Conservation (phyloP, 2,888 invertebrate genomes). For the Agrotis ipsilon region DNA sequence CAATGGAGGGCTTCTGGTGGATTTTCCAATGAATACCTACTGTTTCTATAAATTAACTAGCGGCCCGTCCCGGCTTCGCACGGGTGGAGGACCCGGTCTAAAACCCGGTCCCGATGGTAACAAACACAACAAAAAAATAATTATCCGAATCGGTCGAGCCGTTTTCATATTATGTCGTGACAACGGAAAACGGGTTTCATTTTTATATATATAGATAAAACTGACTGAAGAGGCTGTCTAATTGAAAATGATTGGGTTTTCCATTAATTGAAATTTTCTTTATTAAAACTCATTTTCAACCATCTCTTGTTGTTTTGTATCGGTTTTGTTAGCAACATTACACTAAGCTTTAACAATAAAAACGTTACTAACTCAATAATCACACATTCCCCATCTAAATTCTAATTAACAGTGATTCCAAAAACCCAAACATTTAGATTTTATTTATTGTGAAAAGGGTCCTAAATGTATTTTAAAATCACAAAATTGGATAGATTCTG, state of each 20-base stretch:
- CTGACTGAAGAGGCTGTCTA: conserved; percentile 10
- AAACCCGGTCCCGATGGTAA: no score
- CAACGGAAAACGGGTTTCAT: no score
- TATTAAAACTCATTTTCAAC: background rate
- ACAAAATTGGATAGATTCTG: conserved; percentile 81
- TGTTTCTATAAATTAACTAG: background rate
- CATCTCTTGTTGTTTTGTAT: background rate
- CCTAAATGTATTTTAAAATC: conserved; percentile 82
- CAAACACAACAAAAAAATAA: no score
- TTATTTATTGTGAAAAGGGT: conserved; percentile 74
- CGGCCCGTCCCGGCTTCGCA: no score
- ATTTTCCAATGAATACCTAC: background rate
- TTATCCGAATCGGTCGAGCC: no score
- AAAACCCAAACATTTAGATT: conserved; percentile 60
- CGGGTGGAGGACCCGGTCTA: no score
- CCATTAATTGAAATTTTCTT: background rate
- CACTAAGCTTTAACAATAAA: conserved; percentile 13
- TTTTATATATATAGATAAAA: no score
- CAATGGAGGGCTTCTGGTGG: background rate
- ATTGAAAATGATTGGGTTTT: conserved; percentile 9
- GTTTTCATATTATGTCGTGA: no score
- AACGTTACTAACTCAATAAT: conserved; percentile 28
- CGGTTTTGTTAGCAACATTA: background rate
- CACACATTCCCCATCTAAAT: conserved; percentile 45
- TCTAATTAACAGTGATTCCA: conserved; percentile 41